A percentile compares a stretch with the other conserved stretches of the same genome.
These are phyloP conservation scores for Graphium colonna DNA, from an alignment of 2,888 invertebrate genomes.

Conservation along the genomic window DNA sequence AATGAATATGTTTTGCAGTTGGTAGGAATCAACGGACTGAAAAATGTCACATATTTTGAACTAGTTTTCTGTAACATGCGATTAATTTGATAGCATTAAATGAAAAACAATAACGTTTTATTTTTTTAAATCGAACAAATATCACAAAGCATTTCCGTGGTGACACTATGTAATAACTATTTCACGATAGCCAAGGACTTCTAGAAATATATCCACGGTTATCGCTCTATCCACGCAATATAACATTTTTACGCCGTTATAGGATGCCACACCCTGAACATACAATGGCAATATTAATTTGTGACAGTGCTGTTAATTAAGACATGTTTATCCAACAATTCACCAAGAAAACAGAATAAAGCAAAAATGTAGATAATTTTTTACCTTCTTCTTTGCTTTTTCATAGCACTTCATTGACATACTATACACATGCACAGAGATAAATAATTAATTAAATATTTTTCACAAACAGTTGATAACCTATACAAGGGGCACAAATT, in stretches of 20 bases:
- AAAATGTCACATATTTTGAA: too few relatives aligned
- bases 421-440: too few relatives aligned
- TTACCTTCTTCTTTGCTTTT: too few relatives aligned
- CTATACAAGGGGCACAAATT: too few relatives aligned
- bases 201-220: not conserved
- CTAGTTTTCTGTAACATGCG: too few relatives aligned
- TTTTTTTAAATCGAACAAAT: too few relatives aligned
- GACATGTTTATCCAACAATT: slow-evolving; percentile 37
- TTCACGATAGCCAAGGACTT: slow-evolving; percentile 2
- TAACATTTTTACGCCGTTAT: slow-evolving; percentile 24
- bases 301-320: slow-evolving; percentile 54
- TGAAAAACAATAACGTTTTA: not conserved
- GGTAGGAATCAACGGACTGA: too few relatives aligned
- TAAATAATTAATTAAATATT: too few relatives aligned
- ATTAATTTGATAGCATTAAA: not conserved
- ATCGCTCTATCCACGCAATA: slow-evolving; percentile 8
- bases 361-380: too few relatives aligned
- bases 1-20: not conserved
- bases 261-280: slow-evolving; percentile 43
- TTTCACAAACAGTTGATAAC: too few relatives aligned
- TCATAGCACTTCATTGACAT: too few relatives aligned
- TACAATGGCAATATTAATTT: slow-evolving; percentile 57
- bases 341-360: slow-evolving; percentile 16
- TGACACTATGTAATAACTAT: not conserved
- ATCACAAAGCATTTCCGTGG: not conserved